A percentile compares a stretch with the other conserved stretches of the same genome.
Evolutionary conservation across 2,888 invertebrate genomes (phyloP).

Genomic region (Eurytoma californica): DNA sequence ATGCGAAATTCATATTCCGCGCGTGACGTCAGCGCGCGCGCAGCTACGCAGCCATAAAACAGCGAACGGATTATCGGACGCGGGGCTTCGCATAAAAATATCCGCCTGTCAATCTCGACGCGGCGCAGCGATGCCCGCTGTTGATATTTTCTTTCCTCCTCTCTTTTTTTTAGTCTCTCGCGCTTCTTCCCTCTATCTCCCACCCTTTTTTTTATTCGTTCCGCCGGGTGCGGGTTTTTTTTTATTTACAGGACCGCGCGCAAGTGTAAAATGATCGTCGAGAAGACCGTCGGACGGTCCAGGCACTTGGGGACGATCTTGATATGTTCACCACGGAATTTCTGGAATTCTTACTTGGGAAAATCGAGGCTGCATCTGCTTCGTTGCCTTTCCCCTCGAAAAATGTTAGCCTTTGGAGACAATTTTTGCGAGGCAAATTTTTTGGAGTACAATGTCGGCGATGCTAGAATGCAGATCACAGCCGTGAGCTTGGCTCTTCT

Average conservation of each 20-base stretch:
- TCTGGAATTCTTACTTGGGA: constrained; percentile 35
- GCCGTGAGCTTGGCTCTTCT: constrained; percentile 25
- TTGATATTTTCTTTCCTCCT: constrained; percentile 35
- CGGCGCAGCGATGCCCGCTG: constrained; percentile 27
- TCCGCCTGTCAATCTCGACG: constrained; percentile 67
- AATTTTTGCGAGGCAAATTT: too few species aligned
- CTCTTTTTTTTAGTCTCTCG: background rate
- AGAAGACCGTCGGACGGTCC: constrained; percentile 4
- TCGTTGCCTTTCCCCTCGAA: constrained; percentile 10
- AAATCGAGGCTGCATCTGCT: constrained; percentile 19
- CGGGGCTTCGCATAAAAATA: constrained; percentile 73
- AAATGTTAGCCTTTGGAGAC: too few species aligned
- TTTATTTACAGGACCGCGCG: constrained; percentile 18
- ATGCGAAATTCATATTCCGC: constrained; percentile 54
- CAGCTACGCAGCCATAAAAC: constrained; percentile 70
- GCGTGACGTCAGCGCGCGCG: constrained; percentile 63
- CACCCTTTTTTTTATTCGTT: constrained; percentile 22
- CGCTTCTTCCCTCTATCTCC: background rate
- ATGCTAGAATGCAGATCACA: background rate
- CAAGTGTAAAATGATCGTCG: constrained; percentile 46
- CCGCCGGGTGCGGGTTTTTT: constrained; percentile 1
- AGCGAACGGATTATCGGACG: constrained; percentile 70
- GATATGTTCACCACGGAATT: constrained; percentile 39
- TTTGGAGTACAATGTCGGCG: too few species aligned
- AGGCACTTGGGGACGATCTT: constrained; percentile 41